Evolutionary conservation across 1,140 invertebrate genomes (phyloP), one percentile per base, ranked within the genome.

Genomic region (Odontomachus brunneus): DNA sequence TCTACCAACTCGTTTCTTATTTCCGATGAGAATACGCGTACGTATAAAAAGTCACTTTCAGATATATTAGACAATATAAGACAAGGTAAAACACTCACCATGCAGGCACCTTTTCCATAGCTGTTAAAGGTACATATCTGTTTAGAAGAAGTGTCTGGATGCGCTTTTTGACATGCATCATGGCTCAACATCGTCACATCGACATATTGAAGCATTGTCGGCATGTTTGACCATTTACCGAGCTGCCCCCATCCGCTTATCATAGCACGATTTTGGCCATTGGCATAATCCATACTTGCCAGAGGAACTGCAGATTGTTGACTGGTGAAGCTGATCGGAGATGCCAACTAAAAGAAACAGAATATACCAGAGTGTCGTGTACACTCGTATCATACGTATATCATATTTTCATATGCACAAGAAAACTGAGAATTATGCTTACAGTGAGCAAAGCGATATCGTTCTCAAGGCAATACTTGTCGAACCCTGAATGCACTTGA

Each of bases 391-490:
- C 3, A 22, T 17, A 26, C 33, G 0, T 11, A 69, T 14, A 33
- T 33, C 5, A 33, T 5, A 17, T 49, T 51, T 49, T 2, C 33
- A 38, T 15, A 11, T 2, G 29, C 38, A 29, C 49, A 17, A 33
- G 1, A 76, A 17, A 3, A 44, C 29, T 33, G 29, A 69, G n/a
- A n/a, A n/a, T n/a, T n/a, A n/a, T n/a, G 69, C 49, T 55, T 44
- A 69, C 33, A 7, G 60, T 65, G 9, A 65, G 24, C 1, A 78
- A 19, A 44, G 51, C 22, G 22, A 78, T 44, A 22, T 78, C 49
- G 2, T 78, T 1, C n/a, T n/a, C n/a, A n/a, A n/a, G n/a, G n/a
- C 19, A 15, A n/a, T n/a, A n/a, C n/a, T n/a, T n/a, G n/a, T n/a
- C n/a, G n/a, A n/a, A n/a, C 1, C 44, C 3, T n/a, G 33, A 29